A percentile compares a stretch with the other conserved stretches of the same genome.
Evolutionary conservation across 2,113 vertebrate genomes (phyloP).

Genomic region (Phocoena phocoena): DNA sequence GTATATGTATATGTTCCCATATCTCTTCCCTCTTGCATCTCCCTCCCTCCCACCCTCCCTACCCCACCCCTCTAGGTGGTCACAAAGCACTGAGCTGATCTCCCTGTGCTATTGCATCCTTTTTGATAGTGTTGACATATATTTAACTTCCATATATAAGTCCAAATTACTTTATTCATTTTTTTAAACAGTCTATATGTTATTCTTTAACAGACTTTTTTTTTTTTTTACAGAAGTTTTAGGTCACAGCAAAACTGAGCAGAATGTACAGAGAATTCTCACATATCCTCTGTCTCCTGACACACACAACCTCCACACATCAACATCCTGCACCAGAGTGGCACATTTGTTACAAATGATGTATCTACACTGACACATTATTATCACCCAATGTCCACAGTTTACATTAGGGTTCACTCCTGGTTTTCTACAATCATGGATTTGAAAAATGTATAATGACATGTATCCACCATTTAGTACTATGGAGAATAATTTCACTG

Average conservation of each 20-base stretch:
- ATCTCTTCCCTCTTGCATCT: no score
- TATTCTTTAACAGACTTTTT: background rate
- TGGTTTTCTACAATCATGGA: no score
- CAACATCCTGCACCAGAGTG: no score
- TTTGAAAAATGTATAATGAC: background rate
- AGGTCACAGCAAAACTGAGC: background rate
- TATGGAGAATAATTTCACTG: background rate
- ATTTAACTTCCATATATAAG: background rate
- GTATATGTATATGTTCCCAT: no score
- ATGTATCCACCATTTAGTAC: no score
- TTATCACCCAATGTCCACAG: background rate
- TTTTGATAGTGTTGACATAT: background rate
- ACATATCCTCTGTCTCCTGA: background rate
- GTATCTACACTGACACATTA: background rate
- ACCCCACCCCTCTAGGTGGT: no score
- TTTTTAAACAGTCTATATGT: background rate
- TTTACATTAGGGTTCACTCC: background rate
- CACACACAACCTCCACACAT: background rate
- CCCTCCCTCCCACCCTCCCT: no score
- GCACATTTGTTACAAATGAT: background rate
- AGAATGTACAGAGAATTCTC: background rate
- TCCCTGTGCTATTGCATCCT: no score
- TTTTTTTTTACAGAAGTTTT: background rate
- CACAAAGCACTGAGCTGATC: no score
- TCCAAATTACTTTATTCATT: background rate